Evolutionary conservation across 2,888 invertebrate genomes (phyloP).

Genomic region (Icerya purchasi): DNA sequence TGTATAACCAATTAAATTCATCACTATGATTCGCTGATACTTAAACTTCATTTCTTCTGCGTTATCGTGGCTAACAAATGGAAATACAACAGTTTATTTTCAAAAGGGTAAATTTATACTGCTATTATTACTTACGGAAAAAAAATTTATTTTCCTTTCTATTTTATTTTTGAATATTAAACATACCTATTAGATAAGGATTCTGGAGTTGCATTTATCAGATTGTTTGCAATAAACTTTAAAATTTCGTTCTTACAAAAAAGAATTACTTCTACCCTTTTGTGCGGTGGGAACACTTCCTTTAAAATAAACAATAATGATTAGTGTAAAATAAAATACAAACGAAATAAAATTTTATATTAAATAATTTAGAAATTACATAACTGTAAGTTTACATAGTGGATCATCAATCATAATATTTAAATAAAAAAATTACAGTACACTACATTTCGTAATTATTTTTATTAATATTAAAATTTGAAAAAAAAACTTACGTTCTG

Average conservation of each 20-base stretch:
- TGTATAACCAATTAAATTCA: slow-evolving; percentile 41
- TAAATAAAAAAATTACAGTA: too few species aligned
- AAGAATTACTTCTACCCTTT: slow-evolving; percentile 52
- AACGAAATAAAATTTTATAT: slow-evolving; percentile 2
- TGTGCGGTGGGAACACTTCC: slow-evolving; percentile 56
- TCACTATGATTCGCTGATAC: slow-evolving; percentile 39
- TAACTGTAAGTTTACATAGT: too few species aligned
- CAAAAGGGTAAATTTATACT: too few species aligned
- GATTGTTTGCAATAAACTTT: slow-evolving; percentile 45
- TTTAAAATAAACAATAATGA: slow-evolving; percentile 22
- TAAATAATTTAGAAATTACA: slow-evolving; percentile 2
- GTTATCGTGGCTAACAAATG: slow-evolving; percentile 1
- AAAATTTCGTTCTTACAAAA: slow-evolving; percentile 68
- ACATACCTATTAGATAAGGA: slow-evolving; percentile 31
- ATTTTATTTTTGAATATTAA: background rate
- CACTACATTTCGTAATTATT: too few species aligned
- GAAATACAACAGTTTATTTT: too few species aligned
- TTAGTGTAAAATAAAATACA: slow-evolving; percentile 1
- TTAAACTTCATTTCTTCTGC: slow-evolving; percentile 39
- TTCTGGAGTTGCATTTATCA: slow-evolving; percentile 36
- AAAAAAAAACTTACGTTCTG: too few species aligned
- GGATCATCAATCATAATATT: too few species aligned
- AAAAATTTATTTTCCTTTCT: too few species aligned
- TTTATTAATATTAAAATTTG: too few species aligned
- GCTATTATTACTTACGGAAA: too few species aligned